These are phyloP conservation scores for Neolamprologus falcicula DNA, from an alignment of 2,113 vertebrate species.

Conservation along the genomic window DNA sequence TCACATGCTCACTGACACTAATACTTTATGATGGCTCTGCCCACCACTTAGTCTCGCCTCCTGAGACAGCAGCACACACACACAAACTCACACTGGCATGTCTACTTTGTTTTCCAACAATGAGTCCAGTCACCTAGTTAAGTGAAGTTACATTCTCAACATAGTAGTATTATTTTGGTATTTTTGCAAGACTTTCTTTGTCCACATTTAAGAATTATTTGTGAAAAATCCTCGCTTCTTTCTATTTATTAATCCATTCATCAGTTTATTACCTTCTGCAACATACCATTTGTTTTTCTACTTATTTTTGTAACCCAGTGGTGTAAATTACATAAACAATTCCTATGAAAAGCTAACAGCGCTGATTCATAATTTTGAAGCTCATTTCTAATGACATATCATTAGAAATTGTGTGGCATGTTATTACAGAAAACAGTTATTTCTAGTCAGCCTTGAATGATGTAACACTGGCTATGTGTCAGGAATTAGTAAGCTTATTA, in stretches of 20 bases:
- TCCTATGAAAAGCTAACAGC: neutral
- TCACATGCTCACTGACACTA: constrained; percentile 1
- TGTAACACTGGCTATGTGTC: neutral
- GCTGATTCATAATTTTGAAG: neutral
- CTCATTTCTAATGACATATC: neutral
- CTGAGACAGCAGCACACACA: constrained; percentile 4
- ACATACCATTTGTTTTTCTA: neutral
- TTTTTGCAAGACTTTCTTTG: neutral
- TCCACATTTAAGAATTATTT: neutral
- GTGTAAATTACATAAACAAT: neutral
- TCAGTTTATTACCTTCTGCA: neutral
- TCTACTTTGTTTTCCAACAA: neutral
- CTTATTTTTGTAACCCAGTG: neutral
- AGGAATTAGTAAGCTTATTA: neutral
- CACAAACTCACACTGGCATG: neutral
- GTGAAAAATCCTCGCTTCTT: neutral
- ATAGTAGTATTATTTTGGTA: neutral
- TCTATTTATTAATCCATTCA: neutral
- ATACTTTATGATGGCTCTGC: constrained; percentile 17
- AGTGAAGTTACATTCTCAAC: neutral
- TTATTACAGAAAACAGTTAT: neutral
- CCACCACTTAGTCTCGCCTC: constrained; percentile 26
- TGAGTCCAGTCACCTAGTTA: neutral
- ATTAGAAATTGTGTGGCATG: fast-evolving
- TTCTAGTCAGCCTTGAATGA: neutral